phyloP scores from a whole-genome alignment of 2,113 vertebrate species.

The Fukomys damarensis region DNA sequence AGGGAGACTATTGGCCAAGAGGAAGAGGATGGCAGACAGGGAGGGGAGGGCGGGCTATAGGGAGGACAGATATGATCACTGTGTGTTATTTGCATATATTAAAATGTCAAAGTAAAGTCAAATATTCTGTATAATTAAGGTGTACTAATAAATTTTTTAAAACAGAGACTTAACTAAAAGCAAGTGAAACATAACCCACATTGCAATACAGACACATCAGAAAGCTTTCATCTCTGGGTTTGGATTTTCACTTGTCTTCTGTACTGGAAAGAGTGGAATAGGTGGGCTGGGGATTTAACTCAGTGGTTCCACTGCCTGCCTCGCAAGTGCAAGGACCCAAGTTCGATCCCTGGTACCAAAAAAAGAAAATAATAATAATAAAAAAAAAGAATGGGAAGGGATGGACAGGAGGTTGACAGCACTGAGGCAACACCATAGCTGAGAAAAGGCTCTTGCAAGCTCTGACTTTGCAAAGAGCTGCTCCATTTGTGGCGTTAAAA shows the following conservation, averaged over 20 bases:
- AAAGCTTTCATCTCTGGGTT: background rate
- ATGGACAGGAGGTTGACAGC: accelerated
- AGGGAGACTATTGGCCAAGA: background rate
- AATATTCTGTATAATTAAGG: background rate
- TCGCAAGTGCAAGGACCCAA: no score
- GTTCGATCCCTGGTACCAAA: no score
- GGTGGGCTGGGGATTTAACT: no score
- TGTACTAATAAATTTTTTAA: background rate
- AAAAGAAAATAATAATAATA: no score
- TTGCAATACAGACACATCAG: background rate
- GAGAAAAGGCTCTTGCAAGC: background rate
- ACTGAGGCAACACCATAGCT: background rate
- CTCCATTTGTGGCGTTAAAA: background rate
- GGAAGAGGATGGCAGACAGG: background rate
- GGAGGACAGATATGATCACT: background rate
- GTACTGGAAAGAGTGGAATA: background rate
- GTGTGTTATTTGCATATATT: background rate
- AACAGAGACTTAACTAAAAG: background rate
- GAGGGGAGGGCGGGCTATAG: background rate
- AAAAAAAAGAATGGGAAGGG: background rate
- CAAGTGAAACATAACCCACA: background rate
- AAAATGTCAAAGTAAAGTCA: background rate
- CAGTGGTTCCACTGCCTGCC: no score
- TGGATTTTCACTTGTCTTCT: background rate
- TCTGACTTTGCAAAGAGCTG: background rate